A percentile compares a stretch with the other conserved stretches of the same genome.
These are phyloP conservation scores for Nettapus auritus DNA, from an alignment of 2,113 vertebrate genomes.

Conservation along the genomic window DNA sequence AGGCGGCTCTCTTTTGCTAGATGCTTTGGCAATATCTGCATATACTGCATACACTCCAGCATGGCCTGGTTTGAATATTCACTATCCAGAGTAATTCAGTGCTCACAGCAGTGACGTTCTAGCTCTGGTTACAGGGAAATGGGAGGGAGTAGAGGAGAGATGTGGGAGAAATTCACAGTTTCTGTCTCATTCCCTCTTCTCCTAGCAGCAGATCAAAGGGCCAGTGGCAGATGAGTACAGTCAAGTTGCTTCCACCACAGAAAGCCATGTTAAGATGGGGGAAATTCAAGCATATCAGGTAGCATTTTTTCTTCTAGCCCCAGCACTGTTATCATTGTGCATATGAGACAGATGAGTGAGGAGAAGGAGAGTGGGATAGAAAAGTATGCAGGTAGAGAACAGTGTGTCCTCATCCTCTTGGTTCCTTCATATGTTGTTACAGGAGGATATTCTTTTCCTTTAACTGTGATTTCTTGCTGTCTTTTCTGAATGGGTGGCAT, in stretches of 20 bases:
- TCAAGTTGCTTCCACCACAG: not conserved
- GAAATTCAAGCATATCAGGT: not conserved
- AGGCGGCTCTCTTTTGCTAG: not conserved
- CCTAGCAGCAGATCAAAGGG: not conserved
- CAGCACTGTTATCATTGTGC: not conserved
- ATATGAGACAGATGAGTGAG: not conserved
- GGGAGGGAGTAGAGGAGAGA: not conserved
- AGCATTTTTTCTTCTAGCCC: not conserved
- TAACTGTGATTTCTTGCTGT: not conserved
- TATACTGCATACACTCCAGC: not conserved
- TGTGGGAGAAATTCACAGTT: not conserved
- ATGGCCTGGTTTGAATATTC: not conserved
- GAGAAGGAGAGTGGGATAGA: not conserved
- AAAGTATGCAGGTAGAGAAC: not conserved
- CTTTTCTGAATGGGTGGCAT: not conserved
- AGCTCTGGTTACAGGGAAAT: not conserved
- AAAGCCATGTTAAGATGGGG: accelerated
- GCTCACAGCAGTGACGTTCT: not conserved
- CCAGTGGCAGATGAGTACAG: not conserved
- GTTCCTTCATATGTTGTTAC: not conserved
- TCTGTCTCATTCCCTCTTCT: not conserved
- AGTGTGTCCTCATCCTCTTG: not conserved
- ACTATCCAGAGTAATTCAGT: not conserved
- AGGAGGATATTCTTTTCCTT: not conserved
- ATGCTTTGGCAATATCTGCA: not conserved